Evolutionary conservation across 92 coral and sea anemone species (phyloP), one percentile per base, ranked within the genome.

Genomic region (Parazoanthus atlanticus): DNA sequence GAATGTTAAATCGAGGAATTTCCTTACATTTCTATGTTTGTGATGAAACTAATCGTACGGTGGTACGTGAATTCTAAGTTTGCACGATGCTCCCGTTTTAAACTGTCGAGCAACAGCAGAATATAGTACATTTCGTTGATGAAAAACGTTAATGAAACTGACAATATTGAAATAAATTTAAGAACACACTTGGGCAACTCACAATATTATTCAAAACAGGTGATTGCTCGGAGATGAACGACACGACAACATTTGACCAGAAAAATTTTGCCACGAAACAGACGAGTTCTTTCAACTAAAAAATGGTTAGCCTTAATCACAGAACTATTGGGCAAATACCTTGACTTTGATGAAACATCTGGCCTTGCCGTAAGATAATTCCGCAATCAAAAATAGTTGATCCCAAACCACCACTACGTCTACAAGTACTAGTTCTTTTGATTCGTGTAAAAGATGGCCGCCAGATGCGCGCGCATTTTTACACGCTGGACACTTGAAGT

Each of bases 201-300:
- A 32, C 56, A 74, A 73, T 84, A 79, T 65, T 85, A 86, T 78
- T 79, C 76, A 67, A 82, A 86, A 80, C 72, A 80, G 70, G 71
- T 41, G 88, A 88, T 72, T 61, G 86, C 84, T 70, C 90, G 58
- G 86, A 77, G 85, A 25, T 52, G n/a, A 49, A 71, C 84, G 93
- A 91, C 91, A 91, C 93, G 93, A 88, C 93, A 91, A 52, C 93
- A 91, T 80, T 74, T 66, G 76, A 90, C 84, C 88, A 47, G 86
- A 41, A 81, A 86, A 80, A 78, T 78, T 17, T 78, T 30, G 82
- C 58, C 32, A 78, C 61, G 77, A 52, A 25, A 69, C 8, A 54
- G 49, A 28, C 76, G 34, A 26, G 38, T n/a, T 80, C 79, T 30
- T 85, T n/a, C 76, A 49, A 1, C 54, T 58, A 11, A 16, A 54